Percentiles rank a stretch among this genome's conserved stretches.
phyloP scores from a whole-genome alignment of 64 coral and sea anemone genomes.

The Pocillopora verrucosa region DNA sequence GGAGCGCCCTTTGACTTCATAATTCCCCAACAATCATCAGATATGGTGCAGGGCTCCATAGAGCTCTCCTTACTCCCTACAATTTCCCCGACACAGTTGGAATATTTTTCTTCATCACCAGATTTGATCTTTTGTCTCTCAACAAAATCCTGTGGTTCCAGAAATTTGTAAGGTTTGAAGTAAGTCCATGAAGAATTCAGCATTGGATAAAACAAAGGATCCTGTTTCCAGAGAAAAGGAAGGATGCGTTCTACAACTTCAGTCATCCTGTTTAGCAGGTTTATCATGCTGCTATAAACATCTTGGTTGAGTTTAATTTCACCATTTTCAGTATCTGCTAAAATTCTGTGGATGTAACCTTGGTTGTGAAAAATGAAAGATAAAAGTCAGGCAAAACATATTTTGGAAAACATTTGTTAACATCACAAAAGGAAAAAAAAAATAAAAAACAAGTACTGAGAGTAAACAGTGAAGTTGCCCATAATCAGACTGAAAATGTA shows the following conservation, averaged over 20 bases:
- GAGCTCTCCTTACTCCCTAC: neutral
- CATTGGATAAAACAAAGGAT: conserved; percentile 19
- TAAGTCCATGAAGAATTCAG: conserved; percentile 24
- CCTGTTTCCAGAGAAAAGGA: neutral
- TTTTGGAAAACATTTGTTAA: neutral
- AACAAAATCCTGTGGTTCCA: neutral
- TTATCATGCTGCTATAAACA: neutral
- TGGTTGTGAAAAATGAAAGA: neutral
- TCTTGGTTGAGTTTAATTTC: neutral
- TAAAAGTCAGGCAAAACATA: too few relatives aligned
- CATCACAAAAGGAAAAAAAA: neutral
- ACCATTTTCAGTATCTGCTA: conserved; percentile 5
- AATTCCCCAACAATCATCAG: neutral
- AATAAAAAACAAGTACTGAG: neutral
- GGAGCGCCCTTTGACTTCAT: conserved; percentile 22
- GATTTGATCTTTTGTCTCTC: neutral
- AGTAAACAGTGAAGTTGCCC: too few relatives aligned
- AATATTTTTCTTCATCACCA: neutral
- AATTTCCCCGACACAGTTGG: neutral
- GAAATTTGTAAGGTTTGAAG: conserved; percentile 1
- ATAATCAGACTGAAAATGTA: too few relatives aligned
- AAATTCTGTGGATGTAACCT: conserved; percentile 2
- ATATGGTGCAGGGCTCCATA: neutral
- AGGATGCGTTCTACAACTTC: neutral
- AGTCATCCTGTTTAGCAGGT: neutral